A percentile compares a stretch with the other conserved stretches of the same genome.
Conservation (phyloP, 2,888 invertebrate species). For the Stenoptilia bipunctidactyla region DNA sequence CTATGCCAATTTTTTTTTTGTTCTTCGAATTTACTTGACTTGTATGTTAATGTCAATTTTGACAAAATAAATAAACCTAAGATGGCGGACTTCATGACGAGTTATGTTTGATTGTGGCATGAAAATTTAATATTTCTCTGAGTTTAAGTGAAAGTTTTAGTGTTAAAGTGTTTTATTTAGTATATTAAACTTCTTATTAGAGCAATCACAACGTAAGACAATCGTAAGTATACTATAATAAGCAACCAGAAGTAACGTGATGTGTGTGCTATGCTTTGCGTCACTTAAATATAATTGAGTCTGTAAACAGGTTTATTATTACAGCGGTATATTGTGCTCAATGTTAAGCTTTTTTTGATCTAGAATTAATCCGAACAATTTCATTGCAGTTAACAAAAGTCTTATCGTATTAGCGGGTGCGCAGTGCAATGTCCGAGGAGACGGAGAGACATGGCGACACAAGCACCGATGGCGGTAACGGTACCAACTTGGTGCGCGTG, state of each 20-base stretch:
- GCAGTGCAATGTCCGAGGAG: constrained; percentile 67
- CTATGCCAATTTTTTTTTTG: no score
- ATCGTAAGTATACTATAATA: constrained; percentile 31
- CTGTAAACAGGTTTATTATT: constrained; percentile 36
- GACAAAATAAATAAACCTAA: no score
- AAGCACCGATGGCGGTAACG: constrained; percentile 63
- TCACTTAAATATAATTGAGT: constrained; percentile 19
- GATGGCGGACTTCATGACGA: no score
- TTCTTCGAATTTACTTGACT: no score
- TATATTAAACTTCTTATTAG: not conserved
- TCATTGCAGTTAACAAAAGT: constrained; percentile 59
- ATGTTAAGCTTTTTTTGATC: constrained; percentile 32
- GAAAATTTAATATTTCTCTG: no score
- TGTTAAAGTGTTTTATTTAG: not conserved
- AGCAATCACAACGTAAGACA: constrained; percentile 14
- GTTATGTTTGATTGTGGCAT: no score
- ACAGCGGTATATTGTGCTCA: constrained; percentile 31
- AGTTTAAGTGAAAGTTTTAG: not conserved
- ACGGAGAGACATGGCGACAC: constrained; percentile 59
- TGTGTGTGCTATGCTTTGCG: no score
- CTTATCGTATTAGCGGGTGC: constrained; percentile 44
- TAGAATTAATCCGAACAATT: constrained; percentile 42
- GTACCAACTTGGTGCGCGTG: constrained; percentile 67
- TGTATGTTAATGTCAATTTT: no score
- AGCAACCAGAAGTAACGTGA: constrained; percentile 6